phyloP scores from a whole-genome alignment of 2,113 vertebrate genomes.

The Muntiacus muntjak region DNA sequence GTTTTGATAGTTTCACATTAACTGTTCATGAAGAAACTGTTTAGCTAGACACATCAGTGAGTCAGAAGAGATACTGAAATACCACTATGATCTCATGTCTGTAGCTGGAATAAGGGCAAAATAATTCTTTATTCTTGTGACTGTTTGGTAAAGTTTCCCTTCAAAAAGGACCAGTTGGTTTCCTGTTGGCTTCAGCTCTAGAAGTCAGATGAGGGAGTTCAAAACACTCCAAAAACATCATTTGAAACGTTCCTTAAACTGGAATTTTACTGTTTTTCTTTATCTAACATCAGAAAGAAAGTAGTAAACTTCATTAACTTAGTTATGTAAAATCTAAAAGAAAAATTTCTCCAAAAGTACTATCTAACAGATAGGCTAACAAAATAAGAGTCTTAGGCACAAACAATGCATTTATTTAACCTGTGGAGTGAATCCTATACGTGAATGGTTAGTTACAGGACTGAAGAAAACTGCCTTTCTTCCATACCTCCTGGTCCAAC shows the following conservation, averaged over 20 bases:
- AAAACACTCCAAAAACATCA: slow-evolving; percentile 31
- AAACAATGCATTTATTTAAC: background rate
- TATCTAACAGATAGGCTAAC: background rate
- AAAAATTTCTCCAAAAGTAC: slow-evolving; percentile 9
- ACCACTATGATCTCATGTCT: slow-evolving; percentile 28
- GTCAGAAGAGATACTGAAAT: slow-evolving; percentile 31
- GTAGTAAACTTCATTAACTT: background rate
- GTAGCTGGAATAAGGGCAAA: slow-evolving; percentile 13
- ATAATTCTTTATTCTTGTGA: slow-evolving; percentile 32
- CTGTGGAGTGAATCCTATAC: background rate
- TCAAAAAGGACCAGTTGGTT: slow-evolving; percentile 10
- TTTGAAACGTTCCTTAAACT: slow-evolving; percentile 1
- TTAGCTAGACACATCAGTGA: background rate
- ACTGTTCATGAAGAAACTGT: slow-evolving; percentile 28
- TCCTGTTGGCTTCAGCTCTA: slow-evolving; percentile 36
- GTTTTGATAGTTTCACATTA: background rate
- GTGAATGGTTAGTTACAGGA: background rate
- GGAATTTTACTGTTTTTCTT: slow-evolving; percentile 26
- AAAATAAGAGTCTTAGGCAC: background rate
- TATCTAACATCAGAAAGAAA: slow-evolving; percentile 33
- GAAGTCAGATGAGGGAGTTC: background rate
- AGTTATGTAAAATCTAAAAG: slow-evolving; percentile 1
- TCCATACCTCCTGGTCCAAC: background rate
- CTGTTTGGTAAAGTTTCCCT: slow-evolving; percentile 32
- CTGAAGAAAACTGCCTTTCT: background rate